phyloP scores from a whole-genome alignment of 37 sponge, comb jelly and placozoan genomes.

The Aphrocallistes beatrix region DNA sequence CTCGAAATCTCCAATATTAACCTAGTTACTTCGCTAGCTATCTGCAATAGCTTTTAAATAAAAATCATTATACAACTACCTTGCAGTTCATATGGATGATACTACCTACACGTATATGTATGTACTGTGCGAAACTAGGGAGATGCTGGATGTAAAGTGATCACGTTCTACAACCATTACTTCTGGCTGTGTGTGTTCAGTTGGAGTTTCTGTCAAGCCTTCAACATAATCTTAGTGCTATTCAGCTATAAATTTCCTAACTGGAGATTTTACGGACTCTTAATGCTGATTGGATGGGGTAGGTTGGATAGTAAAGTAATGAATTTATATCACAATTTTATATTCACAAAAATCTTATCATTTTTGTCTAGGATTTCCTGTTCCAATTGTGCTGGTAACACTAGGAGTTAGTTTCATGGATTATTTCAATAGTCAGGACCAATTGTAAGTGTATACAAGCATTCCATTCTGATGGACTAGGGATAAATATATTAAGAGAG shows the following conservation, averaged over 20 bases:
- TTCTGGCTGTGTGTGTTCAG: background rate
- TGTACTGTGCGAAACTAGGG: too few species aligned
- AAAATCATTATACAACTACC: too few species aligned
- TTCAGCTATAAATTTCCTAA: background rate
- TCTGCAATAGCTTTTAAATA: too few species aligned
- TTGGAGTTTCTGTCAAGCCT: slow-evolving; percentile 12
- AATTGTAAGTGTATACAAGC: too few species aligned
- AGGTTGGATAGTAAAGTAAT: background rate
- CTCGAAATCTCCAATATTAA: too few species aligned
- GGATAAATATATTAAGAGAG: too few species aligned
- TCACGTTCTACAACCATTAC: background rate
- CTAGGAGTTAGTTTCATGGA: background rate
- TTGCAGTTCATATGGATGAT: too few species aligned
- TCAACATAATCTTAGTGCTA: background rate
- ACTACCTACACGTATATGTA: too few species aligned
- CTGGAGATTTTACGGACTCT: background rate
- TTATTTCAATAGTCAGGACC: background rate
- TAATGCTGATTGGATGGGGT: background rate
- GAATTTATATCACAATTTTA: background rate
- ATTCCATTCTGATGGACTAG: too few species aligned
- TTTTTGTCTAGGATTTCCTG: background rate
- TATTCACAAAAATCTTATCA: background rate
- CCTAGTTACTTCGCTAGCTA: too few species aligned
- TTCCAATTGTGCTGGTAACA: background rate
- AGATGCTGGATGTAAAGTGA: background rate